phyloP scores from a whole-genome alignment of 2,888 invertebrate species.

The Eurytoma adleriae region DNA sequence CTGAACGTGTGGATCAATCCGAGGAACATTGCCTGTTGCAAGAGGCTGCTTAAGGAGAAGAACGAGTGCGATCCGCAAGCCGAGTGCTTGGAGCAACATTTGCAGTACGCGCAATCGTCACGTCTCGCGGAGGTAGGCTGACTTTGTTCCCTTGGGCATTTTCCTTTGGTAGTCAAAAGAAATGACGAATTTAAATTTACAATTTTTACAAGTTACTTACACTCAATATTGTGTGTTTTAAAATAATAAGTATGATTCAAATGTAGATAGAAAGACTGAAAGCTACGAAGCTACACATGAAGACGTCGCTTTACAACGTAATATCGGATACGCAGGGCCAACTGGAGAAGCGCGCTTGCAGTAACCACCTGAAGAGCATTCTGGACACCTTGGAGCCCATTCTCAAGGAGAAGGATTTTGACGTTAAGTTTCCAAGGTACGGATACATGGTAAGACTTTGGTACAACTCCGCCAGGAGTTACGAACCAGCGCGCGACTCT shows the following conservation, averaged over 20 bases:
- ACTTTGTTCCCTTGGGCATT: too few species aligned
- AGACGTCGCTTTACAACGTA: neutral
- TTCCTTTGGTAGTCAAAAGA: too few species aligned
- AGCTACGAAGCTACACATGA: neutral
- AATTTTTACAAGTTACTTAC: too few species aligned
- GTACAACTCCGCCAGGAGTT: too few species aligned
- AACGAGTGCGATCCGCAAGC: neutral
- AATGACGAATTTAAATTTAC: too few species aligned
- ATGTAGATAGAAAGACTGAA: neutral
- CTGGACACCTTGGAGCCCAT: neutral
- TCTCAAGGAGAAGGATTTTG: neutral
- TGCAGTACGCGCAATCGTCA: too few species aligned
- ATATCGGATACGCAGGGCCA: neutral
- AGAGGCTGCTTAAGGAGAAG: neutral
- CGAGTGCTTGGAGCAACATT: neutral
- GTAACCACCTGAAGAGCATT: neutral
- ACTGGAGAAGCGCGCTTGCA: neutral
- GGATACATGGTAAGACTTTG: neutral
- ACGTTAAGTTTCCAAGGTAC: neutral
- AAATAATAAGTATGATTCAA: neutral
- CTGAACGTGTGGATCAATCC: neutral
- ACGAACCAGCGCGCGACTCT: too few species aligned
- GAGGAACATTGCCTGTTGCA: slow-evolving; percentile 10
- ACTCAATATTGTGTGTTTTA: neutral
- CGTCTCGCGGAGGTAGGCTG: too few species aligned